Conservation (phyloP, 64 coral and sea anemone species). For the Stylophora pistillata region DNA sequence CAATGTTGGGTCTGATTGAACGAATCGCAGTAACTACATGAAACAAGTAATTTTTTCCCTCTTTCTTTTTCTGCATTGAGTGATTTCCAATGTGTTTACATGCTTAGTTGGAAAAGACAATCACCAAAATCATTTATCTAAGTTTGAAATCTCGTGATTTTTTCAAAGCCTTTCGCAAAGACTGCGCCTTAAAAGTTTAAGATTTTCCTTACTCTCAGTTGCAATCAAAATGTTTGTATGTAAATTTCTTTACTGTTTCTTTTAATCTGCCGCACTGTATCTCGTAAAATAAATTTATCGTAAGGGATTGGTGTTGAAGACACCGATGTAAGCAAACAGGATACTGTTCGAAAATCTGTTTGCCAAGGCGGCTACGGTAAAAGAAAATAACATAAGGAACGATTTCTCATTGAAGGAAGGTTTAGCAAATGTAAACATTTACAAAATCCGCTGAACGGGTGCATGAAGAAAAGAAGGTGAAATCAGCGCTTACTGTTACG, state of each 20-base stretch:
- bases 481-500: not conserved
- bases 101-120: no score
- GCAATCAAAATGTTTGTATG: not conserved
- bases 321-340: not conserved
- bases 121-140: no score
- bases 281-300: not conserved
- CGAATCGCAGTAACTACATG: no score
- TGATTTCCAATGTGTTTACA: no score
- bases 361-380: not conserved
- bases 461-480: not conserved
- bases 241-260: not conserved
- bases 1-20: no score
- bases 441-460: not conserved
- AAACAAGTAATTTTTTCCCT: no score
- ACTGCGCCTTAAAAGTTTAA: no score
- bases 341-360: not conserved
- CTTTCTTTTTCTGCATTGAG: no score
- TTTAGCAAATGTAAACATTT: not conserved
- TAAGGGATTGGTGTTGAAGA: not conserved
- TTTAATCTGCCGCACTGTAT: not conserved
- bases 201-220: not conserved
- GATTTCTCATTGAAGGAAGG: slow-evolving; percentile 1
- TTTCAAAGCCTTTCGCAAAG: no score
- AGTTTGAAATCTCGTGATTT: no score
- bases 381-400: not conserved